Base-by-base conservation (phyloP, 2,888 invertebrate species). In the Apamea anceps region DNA sequence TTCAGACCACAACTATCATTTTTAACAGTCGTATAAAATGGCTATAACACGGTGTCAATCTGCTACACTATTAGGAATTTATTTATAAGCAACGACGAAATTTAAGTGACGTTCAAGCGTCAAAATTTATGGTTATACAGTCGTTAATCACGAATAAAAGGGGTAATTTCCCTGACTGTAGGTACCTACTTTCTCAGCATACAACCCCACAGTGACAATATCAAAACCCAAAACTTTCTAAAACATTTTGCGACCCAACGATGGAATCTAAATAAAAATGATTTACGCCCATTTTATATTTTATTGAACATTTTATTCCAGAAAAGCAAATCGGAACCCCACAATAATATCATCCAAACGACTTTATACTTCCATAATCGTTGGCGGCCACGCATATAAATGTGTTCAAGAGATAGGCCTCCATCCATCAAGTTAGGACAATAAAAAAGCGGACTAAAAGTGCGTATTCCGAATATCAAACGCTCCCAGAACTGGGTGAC, bases 401-500 rank as follows among this genome's bases (percentile, higher is more conserved):
- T 85, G 85, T 83, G 82, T 77, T 75, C 79, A 74, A 73, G 66
- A 82, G 85, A 90, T 90, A 90, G 77, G 79, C 13, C 6, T 18
- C 82, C 67, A 88, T 88, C 77, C 81, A 90, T 90, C 85, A 90
- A 68, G 62, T 72, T 32, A 77, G 81, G 75, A 89, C 82, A 77
- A 75, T 89, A 88, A 87, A 88, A 88, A 88, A 89, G 60, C 82
- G 85, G 80, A 54, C 80, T 77, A 74, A 79, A 84, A 81, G 75
- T 70, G 67, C 87, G 85, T 83, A 87, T 89, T 81, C 71, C 79
- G 89, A 90, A 90, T 90, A 87, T 82, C 74, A 89, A 89, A 81
- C 54, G 76, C 32, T 68, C 72, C 12, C 75, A 77, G 54, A 15
- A 77, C 68, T 73, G 77, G 81, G 72, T 90, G 88, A 88, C 81